Evolutionary conservation across 2,888 invertebrate genomes (phyloP).

Genomic region (Oasisia sp.): DNA sequence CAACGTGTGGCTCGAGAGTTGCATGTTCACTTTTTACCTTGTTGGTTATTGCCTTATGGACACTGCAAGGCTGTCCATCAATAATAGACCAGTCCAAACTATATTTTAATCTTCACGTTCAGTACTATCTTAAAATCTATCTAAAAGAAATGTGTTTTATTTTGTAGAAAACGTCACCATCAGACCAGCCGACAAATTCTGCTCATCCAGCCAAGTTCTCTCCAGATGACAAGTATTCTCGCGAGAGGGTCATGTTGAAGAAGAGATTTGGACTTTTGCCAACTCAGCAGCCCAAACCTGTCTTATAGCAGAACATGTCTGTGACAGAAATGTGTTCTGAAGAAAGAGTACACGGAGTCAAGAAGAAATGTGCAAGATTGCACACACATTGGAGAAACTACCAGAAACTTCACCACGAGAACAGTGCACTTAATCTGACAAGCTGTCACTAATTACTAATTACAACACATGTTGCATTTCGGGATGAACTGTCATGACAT

Average conservation of each 20-base stretch:
- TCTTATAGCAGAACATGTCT: conserved; percentile 33
- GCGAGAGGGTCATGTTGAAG: conserved; percentile 88
- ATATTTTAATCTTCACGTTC: too few species aligned
- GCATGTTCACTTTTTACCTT: too few species aligned
- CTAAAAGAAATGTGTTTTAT: conserved; percentile 29
- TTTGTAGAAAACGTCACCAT: conserved; percentile 81
- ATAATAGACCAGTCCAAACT: too few species aligned
- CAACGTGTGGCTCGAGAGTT: too few species aligned
- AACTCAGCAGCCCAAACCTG: conserved; percentile 78
- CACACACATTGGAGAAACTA: background rate
- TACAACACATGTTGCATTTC: background rate
- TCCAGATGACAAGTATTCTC: conserved; percentile 92
- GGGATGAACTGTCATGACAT: background rate
- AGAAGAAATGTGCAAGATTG: background rate
- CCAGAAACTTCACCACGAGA: background rate
- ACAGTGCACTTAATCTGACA: background rate
- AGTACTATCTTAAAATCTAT: too few species aligned
- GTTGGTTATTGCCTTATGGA: too few species aligned
- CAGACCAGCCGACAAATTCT: conserved; percentile 83
- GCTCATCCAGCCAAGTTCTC: conserved; percentile 96
- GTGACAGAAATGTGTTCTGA: background rate
- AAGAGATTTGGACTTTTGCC: conserved; percentile 87
- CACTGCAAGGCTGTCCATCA: too few species aligned
- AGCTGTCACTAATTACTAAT: background rate
- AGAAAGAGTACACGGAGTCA: too few species aligned